Evolutionary conservation across 2,113 vertebrate species (phyloP).

Genomic region (Brachypteracias leptosomus): DNA sequence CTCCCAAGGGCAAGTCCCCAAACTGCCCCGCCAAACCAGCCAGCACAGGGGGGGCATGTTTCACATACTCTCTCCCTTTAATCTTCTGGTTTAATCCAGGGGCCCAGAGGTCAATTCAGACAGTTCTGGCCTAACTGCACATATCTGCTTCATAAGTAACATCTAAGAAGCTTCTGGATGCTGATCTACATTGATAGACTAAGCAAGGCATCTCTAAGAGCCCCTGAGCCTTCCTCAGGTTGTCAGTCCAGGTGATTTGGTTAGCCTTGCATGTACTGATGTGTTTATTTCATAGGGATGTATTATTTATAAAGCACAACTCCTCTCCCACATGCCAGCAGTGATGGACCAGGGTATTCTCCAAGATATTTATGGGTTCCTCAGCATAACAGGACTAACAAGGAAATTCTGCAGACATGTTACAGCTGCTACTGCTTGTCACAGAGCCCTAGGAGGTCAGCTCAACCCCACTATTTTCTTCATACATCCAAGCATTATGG

Average conservation of each 20-base stretch:
- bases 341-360: conserved; percentile 28
- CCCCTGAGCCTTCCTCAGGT: not conserved
- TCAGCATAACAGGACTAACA: conserved; percentile 54
- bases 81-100: conserved; percentile 22
- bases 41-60: not conserved
- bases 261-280: conserved; percentile 43
- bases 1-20: conserved; percentile 27
- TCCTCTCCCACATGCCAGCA: conserved; percentile 55
- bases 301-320: conserved; percentile 68
- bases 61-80: not conserved
- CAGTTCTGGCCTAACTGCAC: conserved; percentile 22
- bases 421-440: conserved; percentile 48
- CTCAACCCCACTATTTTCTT: not conserved
- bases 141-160: conserved; percentile 12
- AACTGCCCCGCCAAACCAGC: conserved; percentile 37
- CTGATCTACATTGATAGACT: conserved; percentile 40
- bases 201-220: conserved; percentile 42
- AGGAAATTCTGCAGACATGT: not conserved
- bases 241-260: conserved; percentile 62
- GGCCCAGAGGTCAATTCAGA: conserved; percentile 41
- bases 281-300: conserved; percentile 62
- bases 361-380: conserved; percentile 58
- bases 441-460: conserved; percentile 17
- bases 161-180: conserved; percentile 37
- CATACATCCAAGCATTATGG: not conserved